Base-by-base conservation (phyloP, 1,140 invertebrate genomes). In the Physella acuta region DNA sequence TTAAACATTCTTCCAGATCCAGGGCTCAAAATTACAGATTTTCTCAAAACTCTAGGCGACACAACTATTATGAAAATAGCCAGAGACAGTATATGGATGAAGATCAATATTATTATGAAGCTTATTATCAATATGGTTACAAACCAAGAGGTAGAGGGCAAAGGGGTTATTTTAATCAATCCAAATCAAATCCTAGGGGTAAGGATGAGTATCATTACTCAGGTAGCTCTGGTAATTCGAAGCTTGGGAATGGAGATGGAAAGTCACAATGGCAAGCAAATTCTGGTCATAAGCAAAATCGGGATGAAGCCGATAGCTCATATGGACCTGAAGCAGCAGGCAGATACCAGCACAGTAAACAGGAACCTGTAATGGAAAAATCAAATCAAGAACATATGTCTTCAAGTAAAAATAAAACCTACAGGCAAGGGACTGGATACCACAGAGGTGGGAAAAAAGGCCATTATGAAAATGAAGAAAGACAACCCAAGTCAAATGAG, bases 101-200 rank as follows among this genome's bases (percentile, higher is more conserved):
- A 34, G 56, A 58, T 33, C 30, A 58, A n/a, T 58, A 58, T 17
- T 58, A 58, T n/a, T 58, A 34, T 34, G 56, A 58, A 17, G 36
- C 56, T 2, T 33, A 30, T 34, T 20, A 8, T 34, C 36, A 58
- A 5, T 20, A 58, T 2, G 2, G n/a, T 58, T 33, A 34, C 36
- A 34, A 58, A n/a, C 3, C 31, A 11, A 17, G 24, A n/a, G 11
- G 0, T 3, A 34, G 5, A 3, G 36, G 56, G 20, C 33, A 20
- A 58, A 31, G 53, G 33, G 56, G 56, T 1, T 34, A 33, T 34
- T 17, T 14, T 33, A 34, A 58, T 34, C n/a, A n/a, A n/a, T n/a
- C n/a, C n/a, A n/a, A n/a, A n/a, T 34, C 1, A 14, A 30, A 24
- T 34, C 56, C 20, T 1, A 58, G 56, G 36, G 56, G 56, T 34